Percentiles rank a stretch among this genome's conserved stretches.
phyloP scores from a whole-genome alignment of 2,113 vertebrate genomes.

The Aspidoscelis tigris region DNA sequence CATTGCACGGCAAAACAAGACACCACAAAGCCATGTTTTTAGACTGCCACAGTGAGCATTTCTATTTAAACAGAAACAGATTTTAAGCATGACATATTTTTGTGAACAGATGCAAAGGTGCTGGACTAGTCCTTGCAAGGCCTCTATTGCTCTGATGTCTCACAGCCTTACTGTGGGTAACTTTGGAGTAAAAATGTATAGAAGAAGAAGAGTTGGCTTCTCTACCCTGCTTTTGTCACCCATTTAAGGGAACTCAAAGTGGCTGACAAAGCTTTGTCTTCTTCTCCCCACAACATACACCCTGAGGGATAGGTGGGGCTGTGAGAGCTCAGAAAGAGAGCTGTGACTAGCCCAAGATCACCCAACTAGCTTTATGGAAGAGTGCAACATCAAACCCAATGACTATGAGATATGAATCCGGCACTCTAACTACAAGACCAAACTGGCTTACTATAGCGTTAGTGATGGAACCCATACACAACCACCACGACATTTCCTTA shows the following conservation, averaged over 20 bases:
- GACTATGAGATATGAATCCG: no score
- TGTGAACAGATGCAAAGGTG: constrained; percentile 65
- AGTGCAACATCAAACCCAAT: no score
- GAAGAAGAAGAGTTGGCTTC: no score
- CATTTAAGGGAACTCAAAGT: no score
- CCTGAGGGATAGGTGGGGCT: no score
- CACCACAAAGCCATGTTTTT: constrained; percentile 65
- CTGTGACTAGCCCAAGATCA: no score
- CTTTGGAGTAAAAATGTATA: constrained; percentile 50
- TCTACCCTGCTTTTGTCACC: no score
- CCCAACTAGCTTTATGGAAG: no score
- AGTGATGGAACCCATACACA: accelerated
- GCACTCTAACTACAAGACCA: no score
- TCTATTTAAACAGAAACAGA: constrained; percentile 69
- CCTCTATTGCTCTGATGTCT: constrained; percentile 34
- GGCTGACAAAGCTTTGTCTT: no score
- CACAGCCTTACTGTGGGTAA: constrained; percentile 21
- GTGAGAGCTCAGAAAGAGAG: no score
- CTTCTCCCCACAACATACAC: no score
- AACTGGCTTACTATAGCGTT: background rate
- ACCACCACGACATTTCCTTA: background rate
- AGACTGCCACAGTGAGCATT: constrained; percentile 62
- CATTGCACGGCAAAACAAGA: constrained; percentile 63
- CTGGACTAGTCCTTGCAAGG: constrained; percentile 15
- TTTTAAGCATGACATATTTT: constrained; percentile 59